Evolutionary conservation across 2,888 invertebrate species (phyloP), one percentile per base, ranked within the genome.

Genomic region (Torymus tubicola): DNA sequence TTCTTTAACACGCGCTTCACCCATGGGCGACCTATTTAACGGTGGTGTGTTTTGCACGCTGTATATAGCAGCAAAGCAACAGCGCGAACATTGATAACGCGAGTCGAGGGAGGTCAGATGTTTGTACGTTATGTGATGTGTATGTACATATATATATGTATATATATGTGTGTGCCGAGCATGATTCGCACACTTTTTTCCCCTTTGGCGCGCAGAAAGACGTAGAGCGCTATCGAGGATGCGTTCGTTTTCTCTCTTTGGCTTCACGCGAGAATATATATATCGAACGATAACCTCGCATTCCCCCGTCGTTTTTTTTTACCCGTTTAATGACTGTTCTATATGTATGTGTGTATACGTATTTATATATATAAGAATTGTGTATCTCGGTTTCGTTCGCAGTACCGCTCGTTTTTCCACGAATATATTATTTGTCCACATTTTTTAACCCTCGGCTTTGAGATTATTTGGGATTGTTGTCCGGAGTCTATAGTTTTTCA

Each of bases 281-380:
- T 42, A 42, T 42, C 42, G 42, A 42, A 42, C 52, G 77, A 77
- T 77, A 77, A 77, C 77, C 77, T 64, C 76, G 76, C 69, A 76
- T 70, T 70, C 70, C 63, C 63, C 69, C 52, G 55, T 64, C 64
- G 55, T 57, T 69, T 61, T n/a, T 67, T 50, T 21, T 21, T 21
- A 24, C 76, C 42, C 76, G 70, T 42, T 42, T 42, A 42, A 42
- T 42, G 42, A 42, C 8, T 5, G 8, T 8, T 42, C 8, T 42
- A 8, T 8, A 1, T 42, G 8, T 42, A 1, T 42, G 42, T 64
- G 70, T 77, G 69, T 21, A 76, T 63, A 31, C 60, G 21, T 21
- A 2, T 21, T 1, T 21, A 2, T 21, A 21, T 21, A 21, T 21
- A 21, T 21, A 21, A 21, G 2, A 52, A 16, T 72, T 52, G 50